Conservation (phyloP, 2,888 invertebrate species). For the Cryptocephalus primarius region DNA sequence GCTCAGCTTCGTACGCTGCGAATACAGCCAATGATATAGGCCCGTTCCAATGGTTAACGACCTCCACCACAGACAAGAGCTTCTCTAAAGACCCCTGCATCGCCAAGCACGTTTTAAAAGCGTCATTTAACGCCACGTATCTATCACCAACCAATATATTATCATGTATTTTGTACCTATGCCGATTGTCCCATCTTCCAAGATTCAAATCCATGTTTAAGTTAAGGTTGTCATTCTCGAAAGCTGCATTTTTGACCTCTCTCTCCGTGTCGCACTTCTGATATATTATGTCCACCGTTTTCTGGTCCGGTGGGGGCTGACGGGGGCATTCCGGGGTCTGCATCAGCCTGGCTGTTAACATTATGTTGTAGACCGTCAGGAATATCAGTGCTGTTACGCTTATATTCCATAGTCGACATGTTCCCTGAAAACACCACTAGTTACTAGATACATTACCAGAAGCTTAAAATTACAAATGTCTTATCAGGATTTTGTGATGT, state of each 20-base stretch:
- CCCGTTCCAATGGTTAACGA: constrained; percentile 74
- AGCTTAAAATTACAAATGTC: no score
- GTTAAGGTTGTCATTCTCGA: constrained; percentile 29
- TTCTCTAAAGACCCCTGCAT: constrained; percentile 81
- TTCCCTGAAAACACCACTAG: constrained; percentile 22
- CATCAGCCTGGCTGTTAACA: constrained; percentile 47
- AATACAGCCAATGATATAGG: constrained; percentile 77
- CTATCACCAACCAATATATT: constrained; percentile 57
- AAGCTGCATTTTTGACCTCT: constrained; percentile 2
- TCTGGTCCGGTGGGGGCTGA: constrained; percentile 6
- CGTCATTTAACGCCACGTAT: constrained; percentile 49
- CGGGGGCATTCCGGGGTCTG: constrained; percentile 27
- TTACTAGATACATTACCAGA: no score
- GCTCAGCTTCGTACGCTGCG: constrained; percentile 67
- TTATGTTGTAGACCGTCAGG: constrained; percentile 53
- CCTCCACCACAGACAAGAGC: constrained; percentile 61
- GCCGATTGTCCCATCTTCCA: constrained; percentile 64
- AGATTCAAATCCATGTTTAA: constrained; percentile 51
- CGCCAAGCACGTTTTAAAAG: constrained; percentile 53
- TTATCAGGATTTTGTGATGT: no score
- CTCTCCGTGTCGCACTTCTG: constrained; percentile 12
- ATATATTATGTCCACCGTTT: constrained; percentile 16
- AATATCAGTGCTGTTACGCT: constrained; percentile 53
- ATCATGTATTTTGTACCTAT: constrained; percentile 62
- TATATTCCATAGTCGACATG: constrained; percentile 59